phyloP scores from a whole-genome alignment of 2,888 invertebrate species.

The Tanypteryx hageni region DNA sequence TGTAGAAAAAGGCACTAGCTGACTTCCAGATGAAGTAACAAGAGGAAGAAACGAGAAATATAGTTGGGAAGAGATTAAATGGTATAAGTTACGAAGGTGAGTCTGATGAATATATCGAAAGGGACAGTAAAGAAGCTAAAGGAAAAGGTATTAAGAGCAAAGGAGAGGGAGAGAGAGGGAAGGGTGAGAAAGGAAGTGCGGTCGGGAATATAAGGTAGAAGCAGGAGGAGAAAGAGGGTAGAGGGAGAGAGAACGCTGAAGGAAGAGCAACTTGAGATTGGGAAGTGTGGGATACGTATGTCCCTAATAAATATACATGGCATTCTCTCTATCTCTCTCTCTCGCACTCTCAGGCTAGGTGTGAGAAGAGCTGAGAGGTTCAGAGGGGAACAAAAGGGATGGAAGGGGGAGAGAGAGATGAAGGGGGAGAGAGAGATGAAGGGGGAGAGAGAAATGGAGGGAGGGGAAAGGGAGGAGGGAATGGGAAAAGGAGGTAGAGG shows the following conservation, averaged over 20 bases:
- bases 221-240: neutral
- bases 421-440: neutral
- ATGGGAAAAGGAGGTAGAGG: neutral
- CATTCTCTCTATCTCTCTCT: conserved; percentile 11
- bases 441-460: neutral
- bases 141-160: no score
- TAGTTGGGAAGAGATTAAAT: no score
- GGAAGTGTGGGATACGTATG: conserved; percentile 22
- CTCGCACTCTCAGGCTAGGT: neutral
- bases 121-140: no score
- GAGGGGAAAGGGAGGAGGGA: neutral
- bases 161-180: no score
- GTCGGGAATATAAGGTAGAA: neutral
- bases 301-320: conserved; percentile 28
- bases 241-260: no score
- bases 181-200: no score
- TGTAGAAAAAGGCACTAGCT: no score
- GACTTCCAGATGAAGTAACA: no score
- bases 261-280: neutral
- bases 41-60: no score
- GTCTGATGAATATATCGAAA: no score
- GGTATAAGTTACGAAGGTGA: no score
- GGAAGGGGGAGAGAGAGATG: neutral
- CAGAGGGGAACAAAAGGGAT: neutral
- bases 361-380: neutral